Evolutionary conservation across 2,888 invertebrate species (phyloP).

Genomic region (Leuctra nigra): DNA sequence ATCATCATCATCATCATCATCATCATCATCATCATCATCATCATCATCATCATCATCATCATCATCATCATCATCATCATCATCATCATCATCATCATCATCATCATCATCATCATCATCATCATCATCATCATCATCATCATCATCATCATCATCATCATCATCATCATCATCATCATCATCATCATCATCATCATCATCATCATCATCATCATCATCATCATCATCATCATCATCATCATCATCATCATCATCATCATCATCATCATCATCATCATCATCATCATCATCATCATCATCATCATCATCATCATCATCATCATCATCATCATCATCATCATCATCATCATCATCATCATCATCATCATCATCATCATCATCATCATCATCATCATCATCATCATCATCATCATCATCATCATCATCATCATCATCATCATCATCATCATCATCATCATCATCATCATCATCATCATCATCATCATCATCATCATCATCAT

Average conservation of each 20-base stretch:
- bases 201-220: neutral
- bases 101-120: neutral
- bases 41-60: neutral
- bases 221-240: neutral
- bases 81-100: neutral
- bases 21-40: neutral
- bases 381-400: neutral
- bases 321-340: neutral
- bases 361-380: neutral
- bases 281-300: neutral
- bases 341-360: neutral
- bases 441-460: neutral
- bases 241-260: neutral
- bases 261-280: neutral
- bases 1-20: neutral
- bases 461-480: neutral
- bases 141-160: neutral
- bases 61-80: neutral
- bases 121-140: neutral
- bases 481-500: neutral
- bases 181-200: neutral
- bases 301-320: neutral
- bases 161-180: neutral
- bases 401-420: neutral
- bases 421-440: neutral